Evolutionary conservation across 2,888 invertebrate genomes (phyloP).

Genomic region (Ennomos quercinarius): DNA sequence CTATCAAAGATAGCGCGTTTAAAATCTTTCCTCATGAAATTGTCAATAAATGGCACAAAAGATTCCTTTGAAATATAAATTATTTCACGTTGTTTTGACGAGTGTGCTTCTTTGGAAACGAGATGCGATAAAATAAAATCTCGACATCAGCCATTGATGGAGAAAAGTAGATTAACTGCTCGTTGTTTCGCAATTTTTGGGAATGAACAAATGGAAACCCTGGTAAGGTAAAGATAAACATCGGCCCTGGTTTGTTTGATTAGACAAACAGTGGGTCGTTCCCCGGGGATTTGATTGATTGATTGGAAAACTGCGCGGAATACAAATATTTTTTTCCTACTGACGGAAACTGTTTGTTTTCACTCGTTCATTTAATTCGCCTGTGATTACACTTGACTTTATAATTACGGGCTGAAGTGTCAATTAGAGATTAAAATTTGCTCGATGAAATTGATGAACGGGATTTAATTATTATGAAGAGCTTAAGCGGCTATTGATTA

Average conservation of each 20-base stretch:
- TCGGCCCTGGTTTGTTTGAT: constrained; percentile 35
- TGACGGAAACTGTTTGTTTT: constrained; percentile 24
- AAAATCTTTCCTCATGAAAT: constrained; percentile 70
- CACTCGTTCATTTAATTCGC: constrained; percentile 9
- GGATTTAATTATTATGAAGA: constrained; percentile 62
- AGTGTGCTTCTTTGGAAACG: constrained; percentile 47
- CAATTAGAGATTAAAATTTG: constrained; percentile 70
- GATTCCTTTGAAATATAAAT: constrained; percentile 59
- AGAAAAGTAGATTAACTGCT: constrained; percentile 41
- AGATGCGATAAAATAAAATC: constrained; percentile 36
- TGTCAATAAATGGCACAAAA: constrained; percentile 65
- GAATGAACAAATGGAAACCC: constrained; percentile 31
- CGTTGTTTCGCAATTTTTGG: constrained; percentile 39
- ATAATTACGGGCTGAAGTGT: constrained; percentile 62
- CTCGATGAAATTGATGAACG: constrained; percentile 63
- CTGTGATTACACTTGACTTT: background rate
- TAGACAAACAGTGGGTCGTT: constrained; percentile 36
- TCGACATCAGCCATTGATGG: constrained; percentile 30
- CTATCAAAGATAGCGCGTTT: constrained; percentile 67
- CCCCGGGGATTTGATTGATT: constrained; percentile 31
- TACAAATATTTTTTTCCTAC: constrained; percentile 15
- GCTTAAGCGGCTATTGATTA: constrained; percentile 55
- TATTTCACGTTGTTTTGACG: constrained; percentile 49
- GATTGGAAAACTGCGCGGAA: constrained; percentile 32
- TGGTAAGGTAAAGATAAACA: constrained; percentile 39